A percentile compares a stretch with the other conserved stretches of the same genome.
Evolutionary conservation across 2,888 invertebrate genomes (phyloP).

Genomic region (Timandra comae): DNA sequence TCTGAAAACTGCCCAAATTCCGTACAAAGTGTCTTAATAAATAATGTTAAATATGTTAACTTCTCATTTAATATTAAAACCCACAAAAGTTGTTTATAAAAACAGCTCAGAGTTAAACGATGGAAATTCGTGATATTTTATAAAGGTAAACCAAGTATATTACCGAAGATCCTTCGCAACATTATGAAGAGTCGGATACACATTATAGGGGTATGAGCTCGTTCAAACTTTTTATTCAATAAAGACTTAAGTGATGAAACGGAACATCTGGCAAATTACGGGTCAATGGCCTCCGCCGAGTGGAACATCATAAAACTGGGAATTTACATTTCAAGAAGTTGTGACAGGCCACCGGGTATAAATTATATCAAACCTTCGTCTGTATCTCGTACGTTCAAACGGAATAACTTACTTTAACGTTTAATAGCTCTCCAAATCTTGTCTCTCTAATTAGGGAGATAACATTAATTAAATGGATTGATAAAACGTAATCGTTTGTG

Average conservation of each 20-base stretch:
- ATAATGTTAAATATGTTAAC: no score
- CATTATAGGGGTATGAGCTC: constrained; percentile 37
- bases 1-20: no score
- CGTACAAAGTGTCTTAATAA: no score
- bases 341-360: constrained; percentile 22
- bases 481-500: constrained; percentile 32
- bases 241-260: constrained; percentile 41
- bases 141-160: constrained; percentile 16
- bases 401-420: constrained; percentile 10
- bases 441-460: constrained; percentile 29
- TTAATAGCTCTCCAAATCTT: constrained; percentile 10
- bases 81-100: not conserved
- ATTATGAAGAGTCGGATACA: constrained; percentile 28
- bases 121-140: constrained; percentile 12
- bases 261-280: constrained; percentile 44
- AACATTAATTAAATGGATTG: constrained; percentile 27
- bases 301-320: constrained; percentile 33
- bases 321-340: constrained; percentile 33
- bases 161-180: constrained; percentile 16
- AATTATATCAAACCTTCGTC: constrained; percentile 20
- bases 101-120: constrained; percentile 5
- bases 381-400: constrained; percentile 8
- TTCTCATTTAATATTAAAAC: no score
- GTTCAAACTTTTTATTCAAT: constrained; percentile 43
- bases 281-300: constrained; percentile 34